Conservation (phyloP, 2,888 invertebrate species). For the Himalopsyche kuldschensis region DNA sequence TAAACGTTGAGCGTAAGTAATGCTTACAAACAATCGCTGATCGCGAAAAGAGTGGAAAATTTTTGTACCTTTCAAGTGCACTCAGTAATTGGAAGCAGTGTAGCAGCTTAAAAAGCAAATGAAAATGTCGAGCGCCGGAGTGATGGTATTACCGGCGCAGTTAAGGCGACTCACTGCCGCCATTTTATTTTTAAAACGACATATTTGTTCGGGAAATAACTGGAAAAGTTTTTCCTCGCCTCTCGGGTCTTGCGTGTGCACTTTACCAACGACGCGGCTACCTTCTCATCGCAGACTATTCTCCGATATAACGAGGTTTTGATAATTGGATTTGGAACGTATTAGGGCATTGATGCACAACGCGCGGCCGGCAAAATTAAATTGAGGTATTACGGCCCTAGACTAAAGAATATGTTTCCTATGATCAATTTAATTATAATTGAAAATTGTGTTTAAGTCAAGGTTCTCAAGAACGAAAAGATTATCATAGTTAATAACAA, state of each 20-base stretch:
- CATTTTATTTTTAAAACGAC: constrained; percentile 8
- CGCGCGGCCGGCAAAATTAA: too few species aligned
- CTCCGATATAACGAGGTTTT: background rate
- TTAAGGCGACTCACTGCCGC: background rate
- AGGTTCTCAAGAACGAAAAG: too few species aligned
- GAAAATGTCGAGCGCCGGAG: constrained; percentile 11
- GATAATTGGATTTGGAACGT: too few species aligned
- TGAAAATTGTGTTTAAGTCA: too few species aligned
- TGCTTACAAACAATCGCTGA: background rate
- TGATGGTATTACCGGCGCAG: constrained; percentile 12
- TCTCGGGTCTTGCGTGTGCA: background rate
- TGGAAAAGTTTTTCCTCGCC: constrained; percentile 13
- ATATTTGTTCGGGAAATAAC: constrained; percentile 15
- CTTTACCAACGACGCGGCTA: background rate
- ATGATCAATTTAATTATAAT: too few species aligned
- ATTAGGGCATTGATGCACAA: too few species aligned
- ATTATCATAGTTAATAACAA: too few species aligned
- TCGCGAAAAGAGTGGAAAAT: background rate
- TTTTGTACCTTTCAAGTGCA: background rate
- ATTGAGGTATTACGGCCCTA: too few species aligned
- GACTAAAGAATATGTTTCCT: too few species aligned
- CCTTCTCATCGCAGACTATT: background rate
- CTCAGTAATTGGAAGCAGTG: constrained; percentile 8
- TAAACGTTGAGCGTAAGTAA: background rate
- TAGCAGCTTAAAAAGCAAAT: constrained; percentile 13